phyloP scores from a whole-genome alignment of 30 jellyfish, hydroid and myxozoan species.

The Phacellophora camtschatica region DNA sequence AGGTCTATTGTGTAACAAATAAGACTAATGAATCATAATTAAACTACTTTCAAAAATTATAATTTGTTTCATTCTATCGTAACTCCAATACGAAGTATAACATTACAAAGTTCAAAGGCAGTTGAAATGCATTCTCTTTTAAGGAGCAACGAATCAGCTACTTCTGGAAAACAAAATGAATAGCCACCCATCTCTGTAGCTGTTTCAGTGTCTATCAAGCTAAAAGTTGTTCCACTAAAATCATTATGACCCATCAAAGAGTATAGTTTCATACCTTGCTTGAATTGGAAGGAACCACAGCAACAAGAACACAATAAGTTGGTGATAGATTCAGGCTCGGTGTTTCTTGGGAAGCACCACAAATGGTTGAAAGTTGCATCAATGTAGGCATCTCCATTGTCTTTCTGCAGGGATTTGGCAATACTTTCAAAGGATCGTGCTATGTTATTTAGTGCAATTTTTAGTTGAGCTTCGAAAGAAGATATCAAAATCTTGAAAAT shows the following conservation, averaged over 20 bases:
- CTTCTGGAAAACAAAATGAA: not conserved
- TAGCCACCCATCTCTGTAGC: not conserved
- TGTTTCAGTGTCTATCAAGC: not conserved
- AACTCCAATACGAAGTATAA: conserved; percentile 30
- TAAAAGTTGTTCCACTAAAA: not conserved
- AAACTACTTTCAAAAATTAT: too few relatives aligned
- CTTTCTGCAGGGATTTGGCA: conserved; percentile 23
- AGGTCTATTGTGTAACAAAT: too few relatives aligned
- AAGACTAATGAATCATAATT: too few relatives aligned
- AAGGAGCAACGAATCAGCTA: conserved; percentile 25
- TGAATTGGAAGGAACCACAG: conserved; percentile 23
- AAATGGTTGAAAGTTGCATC: conserved; percentile 17
- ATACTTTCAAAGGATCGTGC: conserved; percentile 51
- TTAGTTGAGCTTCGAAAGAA: not conserved
- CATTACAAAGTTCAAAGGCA: conserved; percentile 52
- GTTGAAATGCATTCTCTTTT: conserved; percentile 29
- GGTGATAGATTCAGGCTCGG: not conserved
- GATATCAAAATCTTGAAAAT: not conserved
- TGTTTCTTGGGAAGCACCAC: conserved; percentile 37
- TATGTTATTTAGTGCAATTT: conserved; percentile 11
- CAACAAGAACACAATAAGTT: conserved; percentile 7
- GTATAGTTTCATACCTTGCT: not conserved
- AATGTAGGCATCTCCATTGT: conserved; percentile 28
- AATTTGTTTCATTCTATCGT: conserved; percentile 19
- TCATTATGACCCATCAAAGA: not conserved